Percentiles rank a stretch among this genome's conserved stretches.
These are phyloP conservation scores for Volucella inanis DNA, from an alignment of 2,888 invertebrate genomes.

Conservation along the genomic window DNA sequence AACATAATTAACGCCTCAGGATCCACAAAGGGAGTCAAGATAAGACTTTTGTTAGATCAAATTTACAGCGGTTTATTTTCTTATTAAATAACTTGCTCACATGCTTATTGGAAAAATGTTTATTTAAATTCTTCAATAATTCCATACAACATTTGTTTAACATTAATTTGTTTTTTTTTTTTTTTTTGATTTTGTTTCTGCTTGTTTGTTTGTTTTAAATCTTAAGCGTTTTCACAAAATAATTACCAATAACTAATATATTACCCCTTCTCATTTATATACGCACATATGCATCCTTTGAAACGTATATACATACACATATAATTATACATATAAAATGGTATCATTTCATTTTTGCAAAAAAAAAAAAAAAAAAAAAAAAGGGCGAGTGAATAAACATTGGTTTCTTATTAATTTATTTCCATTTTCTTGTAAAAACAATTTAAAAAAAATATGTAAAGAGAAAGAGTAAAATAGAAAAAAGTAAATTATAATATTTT, in stretches of 20 bases:
- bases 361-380: conserved; percentile 20
- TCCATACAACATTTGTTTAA: conserved; percentile 47
- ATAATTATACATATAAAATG: conserved; percentile 41
- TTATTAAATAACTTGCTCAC: background rate
- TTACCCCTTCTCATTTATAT: conserved; percentile 47
- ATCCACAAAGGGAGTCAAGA: too few species aligned
- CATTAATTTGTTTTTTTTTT: conserved; percentile 32
- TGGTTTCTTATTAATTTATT: background rate
- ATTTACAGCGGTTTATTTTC: background rate
- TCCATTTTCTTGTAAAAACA: too few species aligned
- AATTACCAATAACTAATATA: conserved; percentile 69
- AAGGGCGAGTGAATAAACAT: conserved; percentile 43
- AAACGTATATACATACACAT: conserved; percentile 17
- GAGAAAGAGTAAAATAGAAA: conserved; percentile 21
- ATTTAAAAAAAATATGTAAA: conserved; percentile 7
- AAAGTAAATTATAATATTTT: conserved; percentile 32
- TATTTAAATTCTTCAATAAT: conserved; percentile 51
- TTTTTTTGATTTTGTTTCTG: conserved; percentile 22
- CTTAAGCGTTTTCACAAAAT: conserved; percentile 73
- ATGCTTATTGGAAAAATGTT: conserved; percentile 53
- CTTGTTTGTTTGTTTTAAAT: conserved; percentile 45
- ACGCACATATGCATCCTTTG: conserved; percentile 22
- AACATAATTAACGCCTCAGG: too few species aligned
- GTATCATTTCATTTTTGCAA: conserved; percentile 43
- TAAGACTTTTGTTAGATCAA: too few species aligned